Evolutionary conservation across 2,113 vertebrate species (phyloP).

Genomic region (Climacteris rufus): DNA sequence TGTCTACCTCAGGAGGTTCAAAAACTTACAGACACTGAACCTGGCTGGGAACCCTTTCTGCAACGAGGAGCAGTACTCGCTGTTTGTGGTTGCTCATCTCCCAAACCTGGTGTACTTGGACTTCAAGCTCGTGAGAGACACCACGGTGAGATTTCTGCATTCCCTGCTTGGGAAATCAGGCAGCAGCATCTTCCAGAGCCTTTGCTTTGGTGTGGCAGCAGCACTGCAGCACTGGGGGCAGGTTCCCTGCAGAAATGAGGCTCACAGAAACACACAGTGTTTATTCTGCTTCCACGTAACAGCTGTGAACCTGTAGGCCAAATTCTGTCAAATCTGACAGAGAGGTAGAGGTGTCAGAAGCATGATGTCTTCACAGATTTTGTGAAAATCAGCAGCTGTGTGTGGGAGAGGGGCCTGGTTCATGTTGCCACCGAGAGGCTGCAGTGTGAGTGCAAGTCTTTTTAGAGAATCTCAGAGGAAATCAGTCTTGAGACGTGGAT

Average conservation of each 20-base stretch:
- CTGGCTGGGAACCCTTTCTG: slow-evolving; percentile 83
- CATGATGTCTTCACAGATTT: slow-evolving; percentile 21
- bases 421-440: neutral
- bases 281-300: slow-evolving; percentile 34
- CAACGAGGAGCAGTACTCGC: slow-evolving; percentile 65
- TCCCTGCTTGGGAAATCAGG: neutral
- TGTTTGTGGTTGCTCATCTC: slow-evolving; percentile 80
- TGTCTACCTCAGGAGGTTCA: slow-evolving; percentile 81
- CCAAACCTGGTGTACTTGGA: slow-evolving; percentile 83
- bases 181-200: neutral
- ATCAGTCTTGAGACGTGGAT: neutral
- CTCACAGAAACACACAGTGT: neutral
- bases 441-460: neutral
- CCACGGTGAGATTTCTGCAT: slow-evolving; percentile 69
- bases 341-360: slow-evolving; percentile 19
- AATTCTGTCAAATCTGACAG: slow-evolving; percentile 44
- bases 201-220: neutral
- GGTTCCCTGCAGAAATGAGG: slow-evolving; percentile 26
- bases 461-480: neutral
- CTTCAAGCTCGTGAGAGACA: slow-evolving; percentile 73
- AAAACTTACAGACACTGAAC: slow-evolving; percentile 74
- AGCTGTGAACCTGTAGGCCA: slow-evolving; percentile 58
- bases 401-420: slow-evolving; percentile 20
- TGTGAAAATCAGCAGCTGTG: slow-evolving; percentile 34
- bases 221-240: neutral